A percentile compares a stretch with the other conserved stretches of the same genome.
Conservation (phyloP, 2,113 vertebrate species). For the Eptatretus burgeri region DNA sequence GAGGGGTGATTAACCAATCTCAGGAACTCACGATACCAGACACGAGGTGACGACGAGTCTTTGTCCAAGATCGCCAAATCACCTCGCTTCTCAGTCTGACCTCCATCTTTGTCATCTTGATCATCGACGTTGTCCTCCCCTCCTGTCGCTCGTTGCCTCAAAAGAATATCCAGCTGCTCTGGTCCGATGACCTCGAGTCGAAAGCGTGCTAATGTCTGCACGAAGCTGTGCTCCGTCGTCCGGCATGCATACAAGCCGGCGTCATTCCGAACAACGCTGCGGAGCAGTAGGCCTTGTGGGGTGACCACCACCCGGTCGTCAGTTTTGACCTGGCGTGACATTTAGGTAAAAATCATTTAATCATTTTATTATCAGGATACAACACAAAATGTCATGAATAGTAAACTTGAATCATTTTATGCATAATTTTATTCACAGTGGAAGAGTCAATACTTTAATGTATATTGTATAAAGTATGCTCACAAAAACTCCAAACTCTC, state of each 20-base stretch:
- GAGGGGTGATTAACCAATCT: conserved; percentile 80
- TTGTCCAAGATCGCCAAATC: conserved; percentile 13
- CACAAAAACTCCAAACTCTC: not conserved
- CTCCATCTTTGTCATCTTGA: no score
- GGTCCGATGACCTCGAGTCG: conserved; percentile 65
- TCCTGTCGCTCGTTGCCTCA: conserved; percentile 16
- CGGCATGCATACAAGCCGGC: conserved; percentile 63
- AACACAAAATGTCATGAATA: not conserved
- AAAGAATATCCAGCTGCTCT: conserved; percentile 50
- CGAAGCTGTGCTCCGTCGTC: conserved; percentile 75
- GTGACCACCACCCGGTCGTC: conserved; percentile 47
- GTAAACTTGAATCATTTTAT: not conserved
- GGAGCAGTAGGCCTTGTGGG: conserved; percentile 58
- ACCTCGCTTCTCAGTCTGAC: no score
- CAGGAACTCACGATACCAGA: conserved; percentile 97
- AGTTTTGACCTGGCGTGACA: conserved; percentile 28
- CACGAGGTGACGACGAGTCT: conserved; percentile 33
- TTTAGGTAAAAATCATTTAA: not conserved
- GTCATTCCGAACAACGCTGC: conserved; percentile 39
- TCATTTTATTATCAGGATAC: conserved; percentile 3
- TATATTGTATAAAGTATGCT: not conserved
- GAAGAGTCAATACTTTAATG: not conserved
- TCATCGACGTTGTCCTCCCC: no score
- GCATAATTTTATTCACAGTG: not conserved
- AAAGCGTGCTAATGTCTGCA: conserved; percentile 64